These are phyloP conservation scores for Stegodyphus mimosarum DNA, from an alignment of 1,140 invertebrate genomes.

Conservation along the genomic window DNA sequence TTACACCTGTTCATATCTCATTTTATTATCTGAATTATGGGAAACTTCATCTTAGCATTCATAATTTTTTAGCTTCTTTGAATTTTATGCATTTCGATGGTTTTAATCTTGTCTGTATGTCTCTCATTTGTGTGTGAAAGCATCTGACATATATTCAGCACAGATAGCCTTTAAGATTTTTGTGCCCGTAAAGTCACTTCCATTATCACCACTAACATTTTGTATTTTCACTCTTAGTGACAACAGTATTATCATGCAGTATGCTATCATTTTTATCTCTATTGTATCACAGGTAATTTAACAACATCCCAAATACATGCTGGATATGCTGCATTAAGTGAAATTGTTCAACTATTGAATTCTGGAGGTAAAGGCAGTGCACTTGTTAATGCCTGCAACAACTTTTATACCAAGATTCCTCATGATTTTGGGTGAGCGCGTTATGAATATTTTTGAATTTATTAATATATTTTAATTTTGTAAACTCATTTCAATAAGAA, in stretches of 20 bases:
- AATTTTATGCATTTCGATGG: not conserved
- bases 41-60: not conserved
- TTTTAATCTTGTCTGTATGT: too few species aligned
- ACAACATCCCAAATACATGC: constrained; percentile 72
- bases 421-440: constrained; percentile 72
- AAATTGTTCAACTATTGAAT: constrained; percentile 69
- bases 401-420: constrained; percentile 74
- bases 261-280: too few species aligned
- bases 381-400: constrained; percentile 66
- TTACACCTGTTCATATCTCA: too few species aligned
- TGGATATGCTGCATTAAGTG: constrained; percentile 72
- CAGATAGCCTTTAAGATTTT: not conserved
- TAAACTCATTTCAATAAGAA: too few species aligned
- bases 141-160: not conserved
- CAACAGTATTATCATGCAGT: too few species aligned
- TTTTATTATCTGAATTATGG: too few species aligned
- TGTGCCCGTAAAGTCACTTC: not conserved
- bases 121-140: too few species aligned
- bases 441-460: not conserved
- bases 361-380: constrained; percentile 54
- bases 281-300: constrained; percentile 70
- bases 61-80: not conserved
- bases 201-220: not conserved
- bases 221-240: not conserved
- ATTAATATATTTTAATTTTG: too few species aligned